Conservation (phyloP, 2,797 vertebrate genomes). For the Hippocampus kuda region DNA sequence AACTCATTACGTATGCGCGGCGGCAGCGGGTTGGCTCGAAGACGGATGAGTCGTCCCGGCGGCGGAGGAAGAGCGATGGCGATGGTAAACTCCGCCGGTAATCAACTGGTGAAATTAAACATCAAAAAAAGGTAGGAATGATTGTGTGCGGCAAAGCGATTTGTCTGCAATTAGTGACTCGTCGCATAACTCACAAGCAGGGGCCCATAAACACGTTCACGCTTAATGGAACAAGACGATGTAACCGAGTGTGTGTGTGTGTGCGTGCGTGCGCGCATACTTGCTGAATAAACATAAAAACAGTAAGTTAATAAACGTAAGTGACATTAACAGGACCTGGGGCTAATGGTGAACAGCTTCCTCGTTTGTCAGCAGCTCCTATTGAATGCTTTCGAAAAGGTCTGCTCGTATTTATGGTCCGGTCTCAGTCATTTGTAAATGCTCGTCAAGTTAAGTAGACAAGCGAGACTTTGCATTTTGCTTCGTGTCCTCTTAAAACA, state of each 20-base stretch:
- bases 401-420: conserved; percentile 51
- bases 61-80: conserved; percentile 61
- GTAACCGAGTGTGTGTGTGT: conserved; percentile 32
- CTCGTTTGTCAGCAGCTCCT: conserved; percentile 55
- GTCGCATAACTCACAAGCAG: conserved; percentile 60
- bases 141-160: conserved; percentile 75
- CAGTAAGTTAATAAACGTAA: conserved; percentile 61
- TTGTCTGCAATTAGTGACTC: conserved; percentile 73
- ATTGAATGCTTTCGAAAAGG: conserved; percentile 54
- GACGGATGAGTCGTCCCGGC: conserved; percentile 63
- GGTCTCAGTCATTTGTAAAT: conserved; percentile 43
- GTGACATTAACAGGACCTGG: conserved; percentile 55
- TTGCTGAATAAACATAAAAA: conserved; percentile 58
- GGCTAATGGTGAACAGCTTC: conserved; percentile 54
- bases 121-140: conserved; percentile 64
- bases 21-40: conserved; percentile 46
- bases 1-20: conserved; percentile 67
- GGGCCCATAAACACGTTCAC: conserved; percentile 49
- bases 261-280: conserved; percentile 32
- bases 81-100: conserved; percentile 62
- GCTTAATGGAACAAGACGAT: conserved; percentile 49
- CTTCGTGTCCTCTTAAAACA: neutral
- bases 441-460: conserved; percentile 6
- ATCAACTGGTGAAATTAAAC: conserved; percentile 76
- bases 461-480: conserved; percentile 7